A percentile compares a stretch with the other conserved stretches of the same genome.
These are phyloP conservation scores for Penaeus japonicus DNA, from an alignment of 1,140 invertebrate genomes.

Conservation along the genomic window DNA sequence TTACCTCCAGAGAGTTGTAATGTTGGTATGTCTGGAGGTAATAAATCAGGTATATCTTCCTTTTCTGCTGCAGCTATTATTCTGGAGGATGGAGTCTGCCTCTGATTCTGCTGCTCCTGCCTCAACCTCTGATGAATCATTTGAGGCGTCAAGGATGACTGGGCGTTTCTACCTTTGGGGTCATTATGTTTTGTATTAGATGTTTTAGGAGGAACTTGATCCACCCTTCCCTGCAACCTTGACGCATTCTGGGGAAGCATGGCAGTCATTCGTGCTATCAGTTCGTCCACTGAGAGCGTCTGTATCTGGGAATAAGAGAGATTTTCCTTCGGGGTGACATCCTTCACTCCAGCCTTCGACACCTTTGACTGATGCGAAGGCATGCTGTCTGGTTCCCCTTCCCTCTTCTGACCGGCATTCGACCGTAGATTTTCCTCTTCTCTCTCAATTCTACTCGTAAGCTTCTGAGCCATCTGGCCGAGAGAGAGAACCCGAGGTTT, in stretches of 20 bases:
- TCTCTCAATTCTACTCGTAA: background rate
- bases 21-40: constrained; percentile 28
- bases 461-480: constrained; percentile 23
- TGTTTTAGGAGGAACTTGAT: background rate
- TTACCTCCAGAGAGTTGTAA: constrained; percentile 11
- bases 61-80: background rate
- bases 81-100: background rate
- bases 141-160: too few relatives aligned
- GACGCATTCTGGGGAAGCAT: constrained; percentile 21
- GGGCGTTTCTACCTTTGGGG: too few relatives aligned
- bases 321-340: background rate
- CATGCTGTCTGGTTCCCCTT: too few relatives aligned
- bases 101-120: too few relatives aligned
- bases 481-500: constrained; percentile 18
- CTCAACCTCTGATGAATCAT: too few relatives aligned
- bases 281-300: constrained; percentile 32
- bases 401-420: too few relatives aligned
- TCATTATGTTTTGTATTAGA: too few relatives aligned
- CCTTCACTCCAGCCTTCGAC: background rate
- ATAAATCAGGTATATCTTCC: constrained; percentile 20
- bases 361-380: too few relatives aligned
- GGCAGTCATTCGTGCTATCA: constrained; percentile 43
- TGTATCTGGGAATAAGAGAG: constrained; percentile 25
- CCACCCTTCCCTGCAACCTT: background rate
- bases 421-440: too few relatives aligned